Evolutionary conservation across 2,113 vertebrate genomes (phyloP).

Genomic region (Myiozetetes cayanensis): DNA sequence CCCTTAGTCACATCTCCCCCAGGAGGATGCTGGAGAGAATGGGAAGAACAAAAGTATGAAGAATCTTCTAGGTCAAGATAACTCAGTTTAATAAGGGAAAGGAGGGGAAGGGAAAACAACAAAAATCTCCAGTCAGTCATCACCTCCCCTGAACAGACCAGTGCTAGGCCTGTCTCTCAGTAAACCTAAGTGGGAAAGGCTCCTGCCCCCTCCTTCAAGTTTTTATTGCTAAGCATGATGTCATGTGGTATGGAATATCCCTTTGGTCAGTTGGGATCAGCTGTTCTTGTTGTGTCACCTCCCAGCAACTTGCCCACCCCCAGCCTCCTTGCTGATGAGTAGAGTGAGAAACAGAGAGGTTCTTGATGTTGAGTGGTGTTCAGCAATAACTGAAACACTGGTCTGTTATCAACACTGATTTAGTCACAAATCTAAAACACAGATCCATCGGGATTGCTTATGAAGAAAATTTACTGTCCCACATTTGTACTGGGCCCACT

Average conservation of each 20-base stretch:
- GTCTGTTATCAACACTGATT: background rate
- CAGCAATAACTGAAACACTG: background rate
- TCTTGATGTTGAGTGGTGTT: background rate
- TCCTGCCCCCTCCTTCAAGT: fast-evolving
- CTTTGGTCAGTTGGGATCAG: background rate
- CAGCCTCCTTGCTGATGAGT: background rate
- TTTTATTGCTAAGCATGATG: background rate
- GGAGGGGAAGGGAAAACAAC: fast-evolving
- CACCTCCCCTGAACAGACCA: background rate
- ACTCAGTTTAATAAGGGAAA: background rate
- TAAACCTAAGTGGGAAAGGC: background rate
- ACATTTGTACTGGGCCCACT: background rate
- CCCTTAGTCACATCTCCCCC: background rate
- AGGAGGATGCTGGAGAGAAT: background rate
- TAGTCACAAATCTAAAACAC: background rate
- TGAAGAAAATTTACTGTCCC: background rate
- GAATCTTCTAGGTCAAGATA: background rate
- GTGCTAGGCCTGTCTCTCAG: background rate
- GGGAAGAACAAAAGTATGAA: background rate
- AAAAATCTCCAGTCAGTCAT: background rate
- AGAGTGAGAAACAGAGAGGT: background rate
- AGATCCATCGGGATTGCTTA: background rate
- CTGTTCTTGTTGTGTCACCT: fast-evolving
- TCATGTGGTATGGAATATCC: background rate
- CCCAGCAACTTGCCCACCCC: background rate